These are phyloP conservation scores for Lepidonotus clava DNA, from an alignment of 2,888 invertebrate genomes.

Conservation along the genomic window DNA sequence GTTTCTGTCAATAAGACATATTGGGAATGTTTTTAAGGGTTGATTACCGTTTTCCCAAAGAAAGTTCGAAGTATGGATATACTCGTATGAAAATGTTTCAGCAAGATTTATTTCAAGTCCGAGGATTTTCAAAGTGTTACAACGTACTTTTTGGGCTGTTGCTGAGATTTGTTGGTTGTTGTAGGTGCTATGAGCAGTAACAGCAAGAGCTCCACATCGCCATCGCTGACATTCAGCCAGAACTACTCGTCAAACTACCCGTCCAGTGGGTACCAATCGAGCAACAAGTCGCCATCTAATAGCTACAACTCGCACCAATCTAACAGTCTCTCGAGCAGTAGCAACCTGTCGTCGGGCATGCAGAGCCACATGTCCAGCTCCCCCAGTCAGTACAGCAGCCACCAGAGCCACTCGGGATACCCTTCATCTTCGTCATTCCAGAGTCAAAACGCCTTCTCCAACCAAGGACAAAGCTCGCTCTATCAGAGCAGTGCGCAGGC, in stretches of 20 bases:
- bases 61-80: too few relatives aligned
- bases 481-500: conserved; percentile 64
- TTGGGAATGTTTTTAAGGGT: too few relatives aligned
- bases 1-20: too few relatives aligned
- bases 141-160: too few relatives aligned
- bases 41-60: too few relatives aligned
- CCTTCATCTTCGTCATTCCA: conserved; percentile 73
- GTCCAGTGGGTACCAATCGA: conserved; percentile 64
- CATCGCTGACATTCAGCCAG: conserved; percentile 61
- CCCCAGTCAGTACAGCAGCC: conserved; percentile 54
- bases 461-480: conserved; percentile 66
- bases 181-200: conserved; percentile 26
- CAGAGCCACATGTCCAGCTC: conserved; percentile 40
- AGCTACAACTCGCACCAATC: conserved; percentile 61
- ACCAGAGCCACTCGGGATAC: conserved; percentile 61
- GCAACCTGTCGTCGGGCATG: conserved; percentile 27
- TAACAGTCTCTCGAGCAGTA: conserved; percentile 56
- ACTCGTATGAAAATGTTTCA: too few relatives aligned
- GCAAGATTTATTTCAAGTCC: too few relatives aligned
- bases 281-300: conserved; percentile 66
- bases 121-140: too few relatives aligned
- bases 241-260: conserved; percentile 54
- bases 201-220: conserved; percentile 45
- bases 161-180: too few relatives aligned
- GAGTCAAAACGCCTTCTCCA: conserved; percentile 68